A percentile compares a stretch with the other conserved stretches of the same genome.
Conservation (phyloP, 2,888 invertebrate species). For the Meiosimyza decipiens region DNA sequence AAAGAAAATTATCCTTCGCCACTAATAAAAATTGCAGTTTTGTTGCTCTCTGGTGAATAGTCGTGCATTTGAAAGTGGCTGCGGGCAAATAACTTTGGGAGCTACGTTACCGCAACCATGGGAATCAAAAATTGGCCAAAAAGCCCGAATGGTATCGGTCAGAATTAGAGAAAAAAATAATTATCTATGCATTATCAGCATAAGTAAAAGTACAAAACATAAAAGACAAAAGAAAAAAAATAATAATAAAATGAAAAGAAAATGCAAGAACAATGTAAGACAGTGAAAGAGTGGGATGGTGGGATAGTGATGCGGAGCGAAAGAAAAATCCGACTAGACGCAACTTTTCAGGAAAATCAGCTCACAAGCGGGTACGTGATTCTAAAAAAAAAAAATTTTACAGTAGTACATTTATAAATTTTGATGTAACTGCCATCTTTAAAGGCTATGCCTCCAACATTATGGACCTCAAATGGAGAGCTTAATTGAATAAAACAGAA, state of each 20-base stretch:
- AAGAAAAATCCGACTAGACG: neutral
- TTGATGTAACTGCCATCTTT: too few species aligned
- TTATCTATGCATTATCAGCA: conserved; percentile 19
- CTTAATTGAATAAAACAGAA: too few species aligned
- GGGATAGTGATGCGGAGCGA: neutral
- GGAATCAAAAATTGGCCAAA: neutral
- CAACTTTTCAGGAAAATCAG: neutral
- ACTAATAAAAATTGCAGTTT: conserved; percentile 32
- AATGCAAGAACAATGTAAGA: neutral
- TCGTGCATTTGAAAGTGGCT: conserved; percentile 25
- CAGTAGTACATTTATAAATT: too few species aligned
- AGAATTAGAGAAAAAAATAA: neutral
- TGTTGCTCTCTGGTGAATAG: conserved; percentile 19
- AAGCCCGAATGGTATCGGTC: neutral
- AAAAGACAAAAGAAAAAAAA: neutral
- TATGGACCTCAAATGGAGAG: too few species aligned
- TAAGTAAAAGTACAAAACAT: neutral
- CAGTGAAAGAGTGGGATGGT: neutral
- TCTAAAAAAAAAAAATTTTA: too few species aligned
- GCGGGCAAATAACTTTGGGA: conserved; percentile 6
- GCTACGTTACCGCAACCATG: neutral
- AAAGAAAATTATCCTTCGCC: conserved; percentile 7
- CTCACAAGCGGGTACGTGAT: too few species aligned
- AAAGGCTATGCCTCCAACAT: too few species aligned
- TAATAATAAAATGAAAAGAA: conserved; percentile 3